Evolutionary conservation across 2,113 vertebrate genomes (phyloP).

Genomic region (Ictidomys tridecemlineatus): DNA sequence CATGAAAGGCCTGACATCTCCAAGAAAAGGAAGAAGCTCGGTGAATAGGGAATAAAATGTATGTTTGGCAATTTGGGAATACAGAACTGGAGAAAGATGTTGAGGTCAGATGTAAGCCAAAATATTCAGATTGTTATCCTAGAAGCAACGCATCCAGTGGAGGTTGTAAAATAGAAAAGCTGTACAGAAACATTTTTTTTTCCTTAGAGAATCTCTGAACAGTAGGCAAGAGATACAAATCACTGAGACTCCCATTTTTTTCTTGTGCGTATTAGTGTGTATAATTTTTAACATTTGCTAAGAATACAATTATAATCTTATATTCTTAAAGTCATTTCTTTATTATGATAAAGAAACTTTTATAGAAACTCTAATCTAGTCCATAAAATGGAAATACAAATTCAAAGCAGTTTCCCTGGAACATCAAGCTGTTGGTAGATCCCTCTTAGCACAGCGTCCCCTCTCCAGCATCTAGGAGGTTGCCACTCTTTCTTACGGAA

Average conservation of each 20-base stretch:
- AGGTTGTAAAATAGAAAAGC: constrained; percentile 1
- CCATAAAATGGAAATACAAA: background rate
- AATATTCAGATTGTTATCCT: constrained; percentile 28
- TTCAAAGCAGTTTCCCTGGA: background rate
- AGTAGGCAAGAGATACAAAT: background rate
- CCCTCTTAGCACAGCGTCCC: background rate
- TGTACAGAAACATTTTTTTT: background rate
- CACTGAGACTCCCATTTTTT: background rate
- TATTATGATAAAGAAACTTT: background rate
- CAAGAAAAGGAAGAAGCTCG: background rate
- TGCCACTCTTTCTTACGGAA: background rate
- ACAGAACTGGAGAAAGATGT: background rate
- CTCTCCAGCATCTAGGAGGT: background rate
- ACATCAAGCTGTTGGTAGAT: background rate
- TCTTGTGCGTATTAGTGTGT: background rate
- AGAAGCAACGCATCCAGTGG: background rate
- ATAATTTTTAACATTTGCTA: background rate
- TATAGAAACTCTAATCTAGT: constrained; percentile 25
- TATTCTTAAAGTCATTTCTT: background rate
- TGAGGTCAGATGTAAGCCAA: background rate
- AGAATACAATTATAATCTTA: background rate
- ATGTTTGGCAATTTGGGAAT: background rate
- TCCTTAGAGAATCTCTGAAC: background rate
- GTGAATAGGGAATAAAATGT: background rate
- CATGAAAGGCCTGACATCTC: background rate